Base-by-base conservation (phyloP, 1,140 invertebrate species). In the Helicoverpa zea region DNA sequence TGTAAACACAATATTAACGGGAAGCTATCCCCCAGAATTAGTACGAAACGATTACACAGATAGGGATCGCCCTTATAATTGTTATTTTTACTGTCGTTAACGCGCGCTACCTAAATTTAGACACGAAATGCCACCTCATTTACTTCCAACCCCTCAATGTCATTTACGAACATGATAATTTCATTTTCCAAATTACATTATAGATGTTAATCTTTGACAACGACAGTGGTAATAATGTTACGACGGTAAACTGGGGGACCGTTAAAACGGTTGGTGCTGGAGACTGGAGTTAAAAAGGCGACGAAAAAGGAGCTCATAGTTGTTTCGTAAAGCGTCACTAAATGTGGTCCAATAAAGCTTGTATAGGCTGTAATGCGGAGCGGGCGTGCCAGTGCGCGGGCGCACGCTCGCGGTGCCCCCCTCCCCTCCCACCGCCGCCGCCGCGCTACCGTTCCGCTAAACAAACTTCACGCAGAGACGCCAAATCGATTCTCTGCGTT, bases 401-500 rank as follows among this genome's bases (percentile, higher is more conserved):
- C 88, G 88, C 87, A 88, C 83, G 84, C 84, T 89, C 88, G 35
- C 59, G 66, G 58, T 59, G 72, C 76, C 61, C 52, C 52, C 61
- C 76, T 63, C 83, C 23, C 51, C 81, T 79, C 73, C 79, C n/a
- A n/a, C n/a, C 74, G n/a, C 47, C 82, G n/a, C 74, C 79, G 49
- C 64, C 84, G 79, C 82, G 88, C 88, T 86, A 87, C 81, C 87
- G 90, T 91, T 91, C 87, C 88, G 87, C 88, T 94, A 93, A 94
- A 92, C 93, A 94, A 94, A 94, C 89, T 92, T 92, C 91, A 94
- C 90, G 91, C 89, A 88, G 85, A 83, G 88, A 89, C 83, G 83
- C 85, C 80, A 90, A 94, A 94, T 94, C 90, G 88, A 94, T 94
- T 93, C 85, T 84, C 79, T 73, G 82, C 88, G 86, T 92, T 91